phyloP scores from a whole-genome alignment of 2,888 invertebrate genomes.

The Scaptomyza parva region DNA sequence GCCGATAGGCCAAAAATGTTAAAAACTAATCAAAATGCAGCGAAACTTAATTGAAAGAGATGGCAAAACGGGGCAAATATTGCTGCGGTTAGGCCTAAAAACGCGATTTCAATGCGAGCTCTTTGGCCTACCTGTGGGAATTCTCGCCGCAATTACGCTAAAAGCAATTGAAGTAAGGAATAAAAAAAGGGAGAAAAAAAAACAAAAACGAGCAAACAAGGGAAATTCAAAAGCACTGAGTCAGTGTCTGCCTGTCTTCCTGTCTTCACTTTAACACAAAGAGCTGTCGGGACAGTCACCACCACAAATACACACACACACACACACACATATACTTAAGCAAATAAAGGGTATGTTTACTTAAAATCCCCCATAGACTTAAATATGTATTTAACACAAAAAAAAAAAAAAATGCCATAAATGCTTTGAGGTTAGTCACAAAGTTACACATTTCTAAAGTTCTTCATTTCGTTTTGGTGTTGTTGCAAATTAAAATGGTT shows the following conservation, averaged over 20 bases:
- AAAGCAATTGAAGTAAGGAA: constrained; percentile 73
- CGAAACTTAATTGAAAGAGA: constrained; percentile 70
- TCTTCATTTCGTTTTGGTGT: not conserved
- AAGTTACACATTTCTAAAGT: constrained; percentile 8
- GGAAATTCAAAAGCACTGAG: constrained; percentile 28
- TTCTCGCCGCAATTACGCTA: constrained; percentile 77
- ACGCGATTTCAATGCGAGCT: constrained; percentile 40
- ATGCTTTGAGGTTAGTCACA: constrained; percentile 25
- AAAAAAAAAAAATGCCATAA: no score
- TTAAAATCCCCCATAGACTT: constrained; percentile 25
- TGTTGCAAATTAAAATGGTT: constrained; percentile 4
- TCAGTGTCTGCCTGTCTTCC: no score
- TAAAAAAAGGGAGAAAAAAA: constrained; percentile 13
- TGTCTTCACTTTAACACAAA: constrained; percentile 46
- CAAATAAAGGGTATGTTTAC: constrained; percentile 41
- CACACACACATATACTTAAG: constrained; percentile 17
- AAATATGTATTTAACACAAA: constrained; percentile 17
- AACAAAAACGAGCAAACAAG: constrained; percentile 13
- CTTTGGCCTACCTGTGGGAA: constrained; percentile 72
- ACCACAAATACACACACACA: constrained; percentile 12
- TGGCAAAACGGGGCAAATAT: constrained; percentile 58
- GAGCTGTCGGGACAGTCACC: constrained; percentile 38
- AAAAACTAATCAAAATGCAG: constrained; percentile 76
- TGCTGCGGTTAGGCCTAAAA: constrained; percentile 61
- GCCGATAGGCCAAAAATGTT: constrained; percentile 52